These are phyloP conservation scores for Hypsopygia costalis DNA, from an alignment of 2,888 invertebrate genomes.

Conservation along the genomic window DNA sequence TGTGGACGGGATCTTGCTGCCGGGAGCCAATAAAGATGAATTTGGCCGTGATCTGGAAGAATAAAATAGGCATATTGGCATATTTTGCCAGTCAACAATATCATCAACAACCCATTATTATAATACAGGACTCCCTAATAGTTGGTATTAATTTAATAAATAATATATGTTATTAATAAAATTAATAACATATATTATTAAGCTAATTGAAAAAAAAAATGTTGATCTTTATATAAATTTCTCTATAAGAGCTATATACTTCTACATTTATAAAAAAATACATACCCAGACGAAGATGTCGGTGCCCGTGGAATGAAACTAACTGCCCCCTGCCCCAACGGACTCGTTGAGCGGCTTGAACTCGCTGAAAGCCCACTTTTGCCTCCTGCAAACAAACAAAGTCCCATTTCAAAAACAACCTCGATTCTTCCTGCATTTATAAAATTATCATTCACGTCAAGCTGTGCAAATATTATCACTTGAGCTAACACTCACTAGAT, in stretches of 20 bases:
- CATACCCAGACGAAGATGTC: slow-evolving; percentile 81
- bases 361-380: slow-evolving; percentile 76
- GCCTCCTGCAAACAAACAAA: slow-evolving; percentile 44
- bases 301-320: slow-evolving; percentile 75
- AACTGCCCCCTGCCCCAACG: slow-evolving; percentile 68
- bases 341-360: slow-evolving; percentile 82
- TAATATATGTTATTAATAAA: too few relatives aligned
- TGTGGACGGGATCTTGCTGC: slow-evolving; percentile 77
- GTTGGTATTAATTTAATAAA: too few relatives aligned
- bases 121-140: too few relatives aligned
- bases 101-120: too few relatives aligned
- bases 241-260: too few relatives aligned
- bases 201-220: too few relatives aligned
- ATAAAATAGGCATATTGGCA: too few relatives aligned
- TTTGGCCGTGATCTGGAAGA: slow-evolving; percentile 73
- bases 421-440: slow-evolving; percentile 12
- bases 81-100: too few relatives aligned
- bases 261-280: too few relatives aligned
- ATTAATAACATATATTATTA: too few relatives aligned
- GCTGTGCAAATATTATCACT: slow-evolving; percentile 43
- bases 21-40: slow-evolving; percentile 68
- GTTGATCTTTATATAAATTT: too few relatives aligned
- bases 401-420: neutral
- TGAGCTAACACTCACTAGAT: slow-evolving; percentile 40
- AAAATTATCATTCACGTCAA: slow-evolving; percentile 34